Base-by-base conservation (phyloP, 37 sponge, comb jelly and placozoan genomes). In the Spongilla lacustris region DNA sequence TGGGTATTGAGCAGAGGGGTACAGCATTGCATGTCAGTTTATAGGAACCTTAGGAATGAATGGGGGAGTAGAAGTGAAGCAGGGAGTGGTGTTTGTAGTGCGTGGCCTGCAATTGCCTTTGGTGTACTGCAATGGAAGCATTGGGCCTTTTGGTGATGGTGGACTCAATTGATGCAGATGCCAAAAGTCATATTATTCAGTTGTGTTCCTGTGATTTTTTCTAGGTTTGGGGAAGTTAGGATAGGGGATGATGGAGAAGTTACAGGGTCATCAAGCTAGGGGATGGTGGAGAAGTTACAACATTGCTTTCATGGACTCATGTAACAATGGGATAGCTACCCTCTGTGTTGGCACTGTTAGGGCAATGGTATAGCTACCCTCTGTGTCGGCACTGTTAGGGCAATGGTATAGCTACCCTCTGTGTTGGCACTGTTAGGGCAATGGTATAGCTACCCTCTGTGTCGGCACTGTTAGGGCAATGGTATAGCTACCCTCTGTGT, bases 121-220 rank as follows among this genome's bases (percentile, higher is more conserved):
- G n/a, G 37, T 36, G 82, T 81, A 19, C 82, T n/a, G 82, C 82
- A 2, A 84, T 84, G 17, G 66, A 74, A 13, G 76, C 66, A 74
- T 76, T 84, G 14, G 68, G 68, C 11, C 76, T 84, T 34, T 25
- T 75, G 10, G n/a, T 25, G 25, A 67, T 66, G 23, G 67, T 84
- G 25, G 67, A 26, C 25, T 72, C 73, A 2, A 49, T 82, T 11
- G 2, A 5, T 1, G 28, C 21, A 24, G 29, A 66, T 6, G 58
- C 23, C 5, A 31, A 24, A 21, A 58, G 19, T 11, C 28, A 14
- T 24, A 30, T 35, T 10, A 30, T 66, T 21, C 35, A 68, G n/a
- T n/a, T n/a, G 81, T 86, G 49, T 26, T 73, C 86, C 13, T 0
- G 37, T 4, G 34, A 79, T 23, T 86, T 86, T n/a, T n/a, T n/a